Evolutionary conservation across 2,797 vertebrate species (phyloP).

Genomic region (Crenichthys baileyi): DNA sequence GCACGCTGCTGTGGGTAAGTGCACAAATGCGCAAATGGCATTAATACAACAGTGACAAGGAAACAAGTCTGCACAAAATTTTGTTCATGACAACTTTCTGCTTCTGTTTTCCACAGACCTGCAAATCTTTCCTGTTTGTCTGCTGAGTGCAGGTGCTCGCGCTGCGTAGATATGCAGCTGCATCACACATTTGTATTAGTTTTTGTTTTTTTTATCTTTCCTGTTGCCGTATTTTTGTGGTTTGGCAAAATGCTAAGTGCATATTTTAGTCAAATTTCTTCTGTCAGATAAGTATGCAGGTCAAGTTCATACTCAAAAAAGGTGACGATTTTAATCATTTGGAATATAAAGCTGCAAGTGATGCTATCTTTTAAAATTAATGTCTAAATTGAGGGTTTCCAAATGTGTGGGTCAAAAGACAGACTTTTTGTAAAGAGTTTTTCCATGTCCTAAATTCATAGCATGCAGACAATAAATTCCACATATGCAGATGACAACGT

Average conservation of each 20-base stretch:
- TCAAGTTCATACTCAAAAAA: not conserved
- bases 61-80: not conserved
- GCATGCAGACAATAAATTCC: not conserved
- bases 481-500: not conserved
- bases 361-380: not conserved
- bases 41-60: not conserved
- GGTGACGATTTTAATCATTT: not conserved
- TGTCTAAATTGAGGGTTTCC: not conserved
- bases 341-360: not conserved
- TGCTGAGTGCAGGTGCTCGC: slow-evolving; percentile 13
- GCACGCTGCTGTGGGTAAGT: slow-evolving; percentile 5
- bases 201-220: not conserved
- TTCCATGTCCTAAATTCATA: not conserved
- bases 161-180: slow-evolving; percentile 15
- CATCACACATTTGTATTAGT: not conserved
- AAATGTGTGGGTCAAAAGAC: not conserved
- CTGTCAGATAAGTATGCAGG: not conserved
- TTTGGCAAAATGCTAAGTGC: not conserved
- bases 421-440: not conserved
- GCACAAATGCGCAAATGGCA: not conserved
- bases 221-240: slow-evolving; percentile 16
- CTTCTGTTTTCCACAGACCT: slow-evolving; percentile 2
- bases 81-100: not conserved
- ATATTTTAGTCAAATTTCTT: not conserved
- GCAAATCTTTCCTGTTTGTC: not conserved